Evolutionary conservation across 2,113 vertebrate species (phyloP), one percentile per base, ranked within the genome.

Genomic region (Bettongia penicillata): DNA sequence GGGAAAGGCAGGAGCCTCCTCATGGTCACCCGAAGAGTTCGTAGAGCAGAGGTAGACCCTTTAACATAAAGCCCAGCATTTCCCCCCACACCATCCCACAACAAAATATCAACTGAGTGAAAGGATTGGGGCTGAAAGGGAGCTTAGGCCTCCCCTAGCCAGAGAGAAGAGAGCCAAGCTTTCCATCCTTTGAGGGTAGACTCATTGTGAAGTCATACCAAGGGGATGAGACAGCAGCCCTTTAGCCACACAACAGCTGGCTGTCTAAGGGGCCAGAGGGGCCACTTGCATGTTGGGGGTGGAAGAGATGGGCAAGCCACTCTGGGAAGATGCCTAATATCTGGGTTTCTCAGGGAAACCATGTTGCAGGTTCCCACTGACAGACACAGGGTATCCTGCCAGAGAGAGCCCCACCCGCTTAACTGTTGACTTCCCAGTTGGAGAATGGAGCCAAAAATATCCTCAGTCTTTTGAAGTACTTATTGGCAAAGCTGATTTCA

Each of bases 401-500:
- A 93, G n/a, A 9, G 92, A 2, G 55, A 95, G 96, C 96, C 97
- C 94, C 49, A n/a, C 95, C 97, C 95, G 91, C 91, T 98, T 97
- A 97, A 97, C 98, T 95, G 96, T 96, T 95, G 98, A 96, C 97
- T 91, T 96, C 96, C 98, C 97, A 95, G 96, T 51, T 8, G 90
- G 96, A 91, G 68, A n/a, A 52, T 28, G 16, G 68, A 97, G 98
- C 98, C 97, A 97, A 96, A 97, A 96, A 95, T 95, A 95, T 55
- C 94, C 94, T 95, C 52, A 0, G 37, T 93, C 37, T 93, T 98
- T 98, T 97, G 97, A 98, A 98, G 98, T 97, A 94, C 97, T 97
- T 96, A 97, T 97, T 97, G 97, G 97, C 97, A 97, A 98, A 98
- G 97, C 96, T 97, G 97, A 97, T 93, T 96, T 94, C 94, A 61